phyloP scores from a whole-genome alignment of 2,888 invertebrate species.

The Amphiduros pacificus region DNA sequence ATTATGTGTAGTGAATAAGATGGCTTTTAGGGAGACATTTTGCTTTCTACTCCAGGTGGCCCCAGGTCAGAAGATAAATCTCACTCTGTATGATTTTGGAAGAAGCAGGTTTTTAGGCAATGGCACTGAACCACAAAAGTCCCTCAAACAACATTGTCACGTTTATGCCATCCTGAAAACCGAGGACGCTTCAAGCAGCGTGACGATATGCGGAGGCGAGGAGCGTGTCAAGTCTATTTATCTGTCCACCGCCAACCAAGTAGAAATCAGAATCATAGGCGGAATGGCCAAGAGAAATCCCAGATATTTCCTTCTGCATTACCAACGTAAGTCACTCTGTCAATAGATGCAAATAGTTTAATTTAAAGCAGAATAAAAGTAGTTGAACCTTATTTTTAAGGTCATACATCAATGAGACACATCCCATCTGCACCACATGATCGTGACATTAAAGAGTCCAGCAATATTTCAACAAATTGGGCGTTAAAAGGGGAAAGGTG shows the following conservation, averaged over 20 bases:
- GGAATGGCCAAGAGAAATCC: background rate
- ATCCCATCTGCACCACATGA: too few species aligned
- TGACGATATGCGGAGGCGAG: conserved; percentile 12
- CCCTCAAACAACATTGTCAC: conserved; percentile 8
- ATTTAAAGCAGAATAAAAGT: too few species aligned
- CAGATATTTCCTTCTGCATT: background rate
- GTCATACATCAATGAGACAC: too few species aligned
- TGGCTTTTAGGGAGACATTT: too few species aligned
- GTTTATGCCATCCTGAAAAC: conserved; percentile 18
- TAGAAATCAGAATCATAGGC: conserved; percentile 15
- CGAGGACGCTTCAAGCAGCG: conserved; percentile 9
- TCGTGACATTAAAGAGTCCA: too few species aligned
- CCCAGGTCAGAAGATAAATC: conserved; percentile 11
- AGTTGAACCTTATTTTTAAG: too few species aligned
- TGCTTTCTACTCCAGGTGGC: too few species aligned
- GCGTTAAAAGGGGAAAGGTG: too few species aligned
- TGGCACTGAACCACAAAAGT: conserved; percentile 5
- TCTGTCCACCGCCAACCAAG: conserved; percentile 11
- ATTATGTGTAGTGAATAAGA: too few species aligned
- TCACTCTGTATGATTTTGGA: conserved; percentile 14
- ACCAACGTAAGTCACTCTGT: background rate
- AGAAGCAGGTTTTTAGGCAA: conserved; percentile 4
- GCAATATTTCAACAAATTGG: too few species aligned
- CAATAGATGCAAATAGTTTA: too few species aligned
- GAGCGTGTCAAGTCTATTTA: conserved; percentile 8